These are phyloP conservation scores for Eucidaris tribuloides DNA, from an alignment of 35 echinoderm and acorn worm species.

Conservation along the genomic window DNA sequence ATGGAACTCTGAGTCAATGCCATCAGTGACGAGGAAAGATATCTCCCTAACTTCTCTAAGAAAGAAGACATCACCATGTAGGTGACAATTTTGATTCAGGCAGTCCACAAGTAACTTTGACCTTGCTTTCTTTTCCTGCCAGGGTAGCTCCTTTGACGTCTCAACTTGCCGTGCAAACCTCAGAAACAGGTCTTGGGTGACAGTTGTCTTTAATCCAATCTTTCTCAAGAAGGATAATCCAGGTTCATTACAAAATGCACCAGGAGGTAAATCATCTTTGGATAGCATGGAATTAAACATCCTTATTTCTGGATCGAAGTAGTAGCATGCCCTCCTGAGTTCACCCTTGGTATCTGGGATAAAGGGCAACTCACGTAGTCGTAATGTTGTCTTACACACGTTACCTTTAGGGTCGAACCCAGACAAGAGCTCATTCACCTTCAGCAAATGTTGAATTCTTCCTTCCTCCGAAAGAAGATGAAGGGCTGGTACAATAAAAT, in stretches of 20 bases:
- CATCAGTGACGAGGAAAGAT: neutral
- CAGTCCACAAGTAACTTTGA: neutral
- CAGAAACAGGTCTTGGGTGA: neutral
- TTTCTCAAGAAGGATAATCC: neutral
- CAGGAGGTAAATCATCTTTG: neutral
- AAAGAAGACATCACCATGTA: neutral
- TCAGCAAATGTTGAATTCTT: conserved; percentile 11
- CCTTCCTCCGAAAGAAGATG: neutral
- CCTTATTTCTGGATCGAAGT: neutral
- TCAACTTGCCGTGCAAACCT: neutral
- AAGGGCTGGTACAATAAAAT: conserved; percentile 37
- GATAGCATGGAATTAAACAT: neutral
- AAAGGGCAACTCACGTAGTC: neutral
- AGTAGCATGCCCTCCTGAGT: neutral
- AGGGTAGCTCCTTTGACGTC: neutral
- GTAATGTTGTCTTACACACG: neutral
- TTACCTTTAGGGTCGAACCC: neutral
- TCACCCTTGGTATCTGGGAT: neutral
- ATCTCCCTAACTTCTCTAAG: neutral
- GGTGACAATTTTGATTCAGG: neutral
- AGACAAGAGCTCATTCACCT: neutral
- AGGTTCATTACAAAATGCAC: neutral
- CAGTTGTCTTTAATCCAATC: neutral
- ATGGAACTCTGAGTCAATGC: neutral
- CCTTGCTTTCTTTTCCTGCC: neutral